phyloP scores from a whole-genome alignment of 2,888 invertebrate genomes.

The Acanthococcus lagerstroemiae region DNA sequence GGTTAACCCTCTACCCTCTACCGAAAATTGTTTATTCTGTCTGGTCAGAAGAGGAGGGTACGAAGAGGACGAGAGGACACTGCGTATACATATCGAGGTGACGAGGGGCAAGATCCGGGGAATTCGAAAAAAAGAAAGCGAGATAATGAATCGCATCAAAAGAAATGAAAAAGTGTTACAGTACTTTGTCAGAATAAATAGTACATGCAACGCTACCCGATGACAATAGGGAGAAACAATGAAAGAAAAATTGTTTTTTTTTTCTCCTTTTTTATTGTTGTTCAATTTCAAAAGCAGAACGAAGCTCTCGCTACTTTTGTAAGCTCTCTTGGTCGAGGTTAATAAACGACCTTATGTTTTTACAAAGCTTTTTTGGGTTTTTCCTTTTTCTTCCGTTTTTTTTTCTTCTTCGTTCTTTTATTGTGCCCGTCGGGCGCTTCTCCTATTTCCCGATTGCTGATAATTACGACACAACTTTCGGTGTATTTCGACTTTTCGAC shows the following conservation, averaged over 20 bases:
- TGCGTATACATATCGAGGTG: no score
- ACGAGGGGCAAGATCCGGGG: no score
- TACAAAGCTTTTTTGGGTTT: constrained; percentile 4
- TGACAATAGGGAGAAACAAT: constrained; percentile 19
- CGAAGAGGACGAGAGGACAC: no score
- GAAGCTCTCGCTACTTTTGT: constrained; percentile 12
- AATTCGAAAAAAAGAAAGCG: no score
- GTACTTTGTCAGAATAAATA: constrained; percentile 23
- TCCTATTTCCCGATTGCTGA: no score
- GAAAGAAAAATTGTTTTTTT: constrained; percentile 23
- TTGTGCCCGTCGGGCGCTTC: no score
- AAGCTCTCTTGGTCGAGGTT: constrained; percentile 3
- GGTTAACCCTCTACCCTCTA: no score
- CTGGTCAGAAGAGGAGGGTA: no score
- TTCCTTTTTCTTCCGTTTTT: constrained; percentile 7
- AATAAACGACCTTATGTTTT: constrained; percentile 21
- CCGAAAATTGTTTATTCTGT: no score
- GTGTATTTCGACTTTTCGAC: no score
- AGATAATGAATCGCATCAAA: constrained; percentile 24
- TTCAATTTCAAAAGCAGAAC: constrained; percentile 22
- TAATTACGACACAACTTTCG: no score
- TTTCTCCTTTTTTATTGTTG: constrained; percentile 18
- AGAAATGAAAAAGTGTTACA: constrained; percentile 26
- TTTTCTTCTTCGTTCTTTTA: neutral
- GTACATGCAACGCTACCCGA: constrained; percentile 19